These are phyloP conservation scores for Catharus ustulatus DNA, from an alignment of 2,797 vertebrate species.

Conservation along the genomic window DNA sequence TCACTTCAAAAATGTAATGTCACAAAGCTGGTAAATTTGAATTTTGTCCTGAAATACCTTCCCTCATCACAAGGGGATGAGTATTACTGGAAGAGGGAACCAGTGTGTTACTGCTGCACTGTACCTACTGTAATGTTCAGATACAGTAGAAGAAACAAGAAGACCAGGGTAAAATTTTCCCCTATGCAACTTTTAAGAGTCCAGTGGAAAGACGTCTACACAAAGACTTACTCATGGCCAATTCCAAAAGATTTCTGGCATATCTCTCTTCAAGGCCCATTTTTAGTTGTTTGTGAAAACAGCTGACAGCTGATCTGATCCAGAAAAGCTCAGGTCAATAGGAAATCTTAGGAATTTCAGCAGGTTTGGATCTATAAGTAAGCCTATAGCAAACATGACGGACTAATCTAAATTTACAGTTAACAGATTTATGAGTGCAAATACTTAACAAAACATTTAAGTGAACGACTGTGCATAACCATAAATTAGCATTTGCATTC, in stretches of 20 bases:
- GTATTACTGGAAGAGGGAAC: not conserved
- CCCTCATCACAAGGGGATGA: not conserved
- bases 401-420: not conserved
- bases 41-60: not conserved
- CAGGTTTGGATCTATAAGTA: not conserved
- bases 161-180: not conserved
- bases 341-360: not conserved
- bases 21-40: not conserved
- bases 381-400: not conserved
- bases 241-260: not conserved
- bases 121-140: not conserved
- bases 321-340: not conserved
- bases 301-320: not conserved
- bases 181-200: not conserved
- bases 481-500: slow-evolving; percentile 17
- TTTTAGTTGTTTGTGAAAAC: not conserved
- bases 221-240: not conserved
- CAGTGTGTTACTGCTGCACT: not conserved
- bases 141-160: not conserved
- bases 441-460: slow-evolving; percentile 6
- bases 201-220: not conserved
- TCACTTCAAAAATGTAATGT: not conserved
- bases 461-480: not conserved
- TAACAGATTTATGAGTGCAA: slow-evolving; percentile 15
- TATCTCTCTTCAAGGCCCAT: not conserved